Evolutionary conservation across 2,888 invertebrate species (phyloP), one percentile per base, ranked within the genome.

Genomic region (Venusia cambrica): DNA sequence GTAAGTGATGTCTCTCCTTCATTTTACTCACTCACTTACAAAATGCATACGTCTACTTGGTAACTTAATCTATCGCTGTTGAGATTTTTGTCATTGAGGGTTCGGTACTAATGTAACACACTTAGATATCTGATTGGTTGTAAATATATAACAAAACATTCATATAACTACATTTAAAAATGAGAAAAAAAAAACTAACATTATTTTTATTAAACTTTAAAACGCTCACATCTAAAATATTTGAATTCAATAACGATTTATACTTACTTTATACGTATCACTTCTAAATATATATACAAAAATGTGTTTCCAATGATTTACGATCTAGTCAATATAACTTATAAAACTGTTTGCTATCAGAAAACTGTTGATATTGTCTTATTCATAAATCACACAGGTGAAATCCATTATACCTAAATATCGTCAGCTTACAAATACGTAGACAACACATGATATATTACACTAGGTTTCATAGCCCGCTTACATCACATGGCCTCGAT

Each of bases 11-110:
- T n/a, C n/a, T n/a, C n/a, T n/a, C n/a, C n/a, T n/a, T n/a, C n/a
- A n/a, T n/a, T n/a, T n/a, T n/a, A n/a, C n/a, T n/a, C n/a, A n/a
- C n/a, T 73, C 60, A 60, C 68, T 62, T 63, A 69, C 71, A 79
- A 83, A 84, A 83, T 84, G 80, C 79, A 76, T 60, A 73, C 67
- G 55, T 65, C 62, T 75, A 73, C 62, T 59, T 68, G 71, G 71
- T 77, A 80, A 76, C 78, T 72, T 76, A 80, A 65, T 57, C 73
- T 30, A 50, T 64, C 61, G 58, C 57, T 52, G 55, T 48, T 70
- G 72, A 73, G 70, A 73, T 63, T 64, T 55, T 55, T 43, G 49
- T 48, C 51, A 49, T 49, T 56, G 29, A 40, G 24, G 10, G 13
- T 19, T 25, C 21, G 12, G 57, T 54, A n/a, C n/a, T n/a, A n/a